phyloP scores from a whole-genome alignment of 2,888 invertebrate species.

The Microplitis deprimator region DNA sequence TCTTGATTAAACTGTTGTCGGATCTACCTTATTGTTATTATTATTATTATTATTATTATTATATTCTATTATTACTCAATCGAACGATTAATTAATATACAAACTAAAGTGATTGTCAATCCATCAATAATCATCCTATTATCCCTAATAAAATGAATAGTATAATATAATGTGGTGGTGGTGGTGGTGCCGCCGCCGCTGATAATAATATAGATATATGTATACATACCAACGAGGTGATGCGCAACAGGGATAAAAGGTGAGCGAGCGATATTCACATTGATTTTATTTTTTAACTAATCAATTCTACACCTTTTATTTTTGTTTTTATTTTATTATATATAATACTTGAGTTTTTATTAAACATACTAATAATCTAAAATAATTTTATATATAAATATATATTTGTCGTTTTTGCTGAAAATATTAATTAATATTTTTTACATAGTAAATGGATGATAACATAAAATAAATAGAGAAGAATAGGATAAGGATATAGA shows the following conservation, averaged over 20 bases:
- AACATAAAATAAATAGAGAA: not conserved
- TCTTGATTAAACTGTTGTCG: too few species aligned
- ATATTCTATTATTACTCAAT: not conserved
- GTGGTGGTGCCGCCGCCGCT: not conserved
- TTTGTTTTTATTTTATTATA: not conserved
- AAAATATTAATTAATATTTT: not conserved
- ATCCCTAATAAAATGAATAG: not conserved
- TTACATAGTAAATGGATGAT: not conserved
- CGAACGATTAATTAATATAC: not conserved
- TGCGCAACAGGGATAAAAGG: not conserved
- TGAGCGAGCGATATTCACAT: conserved; percentile 3
- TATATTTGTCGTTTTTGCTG: not conserved
- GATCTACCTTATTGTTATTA: not conserved
- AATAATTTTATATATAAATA: not conserved
- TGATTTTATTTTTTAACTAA: conserved; percentile 8
- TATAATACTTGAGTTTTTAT: not conserved
- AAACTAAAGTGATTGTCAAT: not conserved
- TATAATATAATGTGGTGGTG: not conserved
- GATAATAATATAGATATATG: not conserved
- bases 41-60: not conserved
- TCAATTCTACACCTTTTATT: not conserved
- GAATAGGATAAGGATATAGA: not conserved
- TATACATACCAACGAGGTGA: not conserved
- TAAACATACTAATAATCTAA: not conserved
- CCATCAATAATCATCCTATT: not conserved